Conservation (phyloP, 2,113 vertebrate genomes). For the Xyrauchen texanus region DNA sequence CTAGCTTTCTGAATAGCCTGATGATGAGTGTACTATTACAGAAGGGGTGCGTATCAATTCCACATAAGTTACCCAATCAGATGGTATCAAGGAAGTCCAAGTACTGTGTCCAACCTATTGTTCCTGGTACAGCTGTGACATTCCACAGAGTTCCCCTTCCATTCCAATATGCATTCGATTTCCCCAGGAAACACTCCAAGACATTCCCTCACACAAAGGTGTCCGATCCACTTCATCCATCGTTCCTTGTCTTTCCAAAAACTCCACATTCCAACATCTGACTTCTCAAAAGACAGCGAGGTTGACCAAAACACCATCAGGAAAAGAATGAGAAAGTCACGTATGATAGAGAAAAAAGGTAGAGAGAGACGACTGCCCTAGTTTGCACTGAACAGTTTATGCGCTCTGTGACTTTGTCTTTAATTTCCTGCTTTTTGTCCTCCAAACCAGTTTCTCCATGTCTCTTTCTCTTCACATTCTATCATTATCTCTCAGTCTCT, state of each 20-base stretch:
- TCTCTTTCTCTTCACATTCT: too few relatives aligned
- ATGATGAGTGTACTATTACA: not conserved
- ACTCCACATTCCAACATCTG: conserved; percentile 12
- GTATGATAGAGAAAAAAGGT: not conserved
- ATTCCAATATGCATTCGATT: not conserved
- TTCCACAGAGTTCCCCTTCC: conserved; percentile 11
- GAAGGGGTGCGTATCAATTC: not conserved
- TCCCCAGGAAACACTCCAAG: conserved; percentile 2
- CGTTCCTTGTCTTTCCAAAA: not conserved
- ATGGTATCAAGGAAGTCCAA: conserved; percentile 16
- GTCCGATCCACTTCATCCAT: conserved; percentile 1
- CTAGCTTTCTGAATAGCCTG: not conserved
- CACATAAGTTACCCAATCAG: not conserved
- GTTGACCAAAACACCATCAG: not conserved
- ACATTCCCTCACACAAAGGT: not conserved
- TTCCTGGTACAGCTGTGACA: conserved; percentile 12
- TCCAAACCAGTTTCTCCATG: not conserved
- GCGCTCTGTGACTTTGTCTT: not conserved
- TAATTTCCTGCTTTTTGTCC: not conserved
- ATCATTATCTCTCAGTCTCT: not conserved
- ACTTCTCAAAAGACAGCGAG: not conserved
- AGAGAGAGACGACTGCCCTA: too few relatives aligned
- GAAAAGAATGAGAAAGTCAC: not conserved
- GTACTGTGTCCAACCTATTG: conserved; percentile 23
- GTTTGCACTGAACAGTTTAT: too few relatives aligned